phyloP scores from a whole-genome alignment of 2,888 invertebrate species.

The Leptura quadrifasciata region DNA sequence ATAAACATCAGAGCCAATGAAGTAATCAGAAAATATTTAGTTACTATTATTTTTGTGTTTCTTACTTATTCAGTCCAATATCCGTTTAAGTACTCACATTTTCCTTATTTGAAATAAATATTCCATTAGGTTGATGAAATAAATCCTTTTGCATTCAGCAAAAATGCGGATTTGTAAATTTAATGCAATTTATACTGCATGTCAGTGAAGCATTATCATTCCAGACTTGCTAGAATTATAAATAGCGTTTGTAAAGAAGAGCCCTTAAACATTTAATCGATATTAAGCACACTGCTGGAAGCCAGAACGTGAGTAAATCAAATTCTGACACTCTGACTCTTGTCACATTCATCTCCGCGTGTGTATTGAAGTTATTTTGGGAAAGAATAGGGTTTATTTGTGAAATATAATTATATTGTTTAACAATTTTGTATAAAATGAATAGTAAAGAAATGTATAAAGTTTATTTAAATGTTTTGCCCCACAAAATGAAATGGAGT shows the following conservation, averaged over 20 bases:
- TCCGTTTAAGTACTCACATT: not conserved
- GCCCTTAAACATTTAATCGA: not conserved
- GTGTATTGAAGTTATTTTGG: not conserved
- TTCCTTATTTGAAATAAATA: not conserved
- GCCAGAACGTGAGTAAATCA: constrained; percentile 4
- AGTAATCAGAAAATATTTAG: no score
- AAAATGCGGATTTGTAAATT: constrained; percentile 6
- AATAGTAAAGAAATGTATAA: no score
- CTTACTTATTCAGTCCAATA: no score
- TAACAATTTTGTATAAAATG: no score
- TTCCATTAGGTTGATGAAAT: not conserved
- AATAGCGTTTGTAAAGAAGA: constrained; percentile 3
- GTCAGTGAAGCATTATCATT: not conserved
- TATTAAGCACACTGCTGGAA: not conserved
- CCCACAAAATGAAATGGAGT: no score
- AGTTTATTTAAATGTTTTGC: no score
- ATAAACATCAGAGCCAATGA: no score
- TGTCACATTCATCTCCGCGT: constrained; percentile 2
- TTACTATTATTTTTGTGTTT: no score
- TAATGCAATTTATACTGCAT: not conserved
- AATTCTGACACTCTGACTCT: not conserved
- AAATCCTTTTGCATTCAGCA: not conserved
- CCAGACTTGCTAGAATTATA: not conserved
- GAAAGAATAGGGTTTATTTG: not conserved
- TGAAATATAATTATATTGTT: no score